These are phyloP conservation scores for Psephotus haematonotus DNA, from an alignment of 2,113 vertebrate genomes.

Conservation along the genomic window DNA sequence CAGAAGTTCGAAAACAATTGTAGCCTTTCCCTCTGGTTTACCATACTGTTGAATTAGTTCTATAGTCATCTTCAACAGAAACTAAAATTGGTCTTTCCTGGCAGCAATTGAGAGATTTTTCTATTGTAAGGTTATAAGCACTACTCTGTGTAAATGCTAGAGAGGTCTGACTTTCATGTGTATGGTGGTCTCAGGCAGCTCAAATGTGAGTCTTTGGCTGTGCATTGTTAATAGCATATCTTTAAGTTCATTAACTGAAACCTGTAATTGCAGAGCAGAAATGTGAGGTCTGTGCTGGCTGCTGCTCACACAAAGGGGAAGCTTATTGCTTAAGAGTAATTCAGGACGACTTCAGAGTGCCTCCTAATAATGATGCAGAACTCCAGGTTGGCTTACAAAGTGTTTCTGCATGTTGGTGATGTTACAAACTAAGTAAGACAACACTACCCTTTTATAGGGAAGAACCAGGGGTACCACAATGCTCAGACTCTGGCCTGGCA, in stretches of 20 bases:
- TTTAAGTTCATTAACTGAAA: background rate
- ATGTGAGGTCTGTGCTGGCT: background rate
- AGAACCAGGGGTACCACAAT: background rate
- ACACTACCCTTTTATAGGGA: background rate
- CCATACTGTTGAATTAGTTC: rapidly evolving
- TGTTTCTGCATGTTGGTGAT: rapidly evolving
- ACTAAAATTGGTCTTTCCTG: background rate
- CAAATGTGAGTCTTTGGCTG: background rate
- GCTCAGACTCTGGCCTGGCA: background rate
- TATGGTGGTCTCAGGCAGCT: background rate
- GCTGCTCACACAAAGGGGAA: background rate
- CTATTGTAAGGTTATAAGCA: background rate
- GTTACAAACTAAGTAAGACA: background rate
- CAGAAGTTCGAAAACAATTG: background rate
- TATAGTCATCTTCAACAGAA: background rate
- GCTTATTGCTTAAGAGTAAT: background rate
- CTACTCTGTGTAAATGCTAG: background rate
- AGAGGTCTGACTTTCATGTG: background rate
- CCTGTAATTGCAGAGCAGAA: background rate
- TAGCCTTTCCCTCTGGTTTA: background rate
- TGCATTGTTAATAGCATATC: background rate
- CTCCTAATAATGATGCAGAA: background rate
- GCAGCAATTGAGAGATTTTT: background rate
- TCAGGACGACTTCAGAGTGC: background rate
- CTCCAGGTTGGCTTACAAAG: background rate